Percentiles rank a stretch among this genome's conserved stretches.
Evolutionary conservation across 2,113 vertebrate genomes (phyloP).

Genomic region (Coptodon bakossiorum): DNA sequence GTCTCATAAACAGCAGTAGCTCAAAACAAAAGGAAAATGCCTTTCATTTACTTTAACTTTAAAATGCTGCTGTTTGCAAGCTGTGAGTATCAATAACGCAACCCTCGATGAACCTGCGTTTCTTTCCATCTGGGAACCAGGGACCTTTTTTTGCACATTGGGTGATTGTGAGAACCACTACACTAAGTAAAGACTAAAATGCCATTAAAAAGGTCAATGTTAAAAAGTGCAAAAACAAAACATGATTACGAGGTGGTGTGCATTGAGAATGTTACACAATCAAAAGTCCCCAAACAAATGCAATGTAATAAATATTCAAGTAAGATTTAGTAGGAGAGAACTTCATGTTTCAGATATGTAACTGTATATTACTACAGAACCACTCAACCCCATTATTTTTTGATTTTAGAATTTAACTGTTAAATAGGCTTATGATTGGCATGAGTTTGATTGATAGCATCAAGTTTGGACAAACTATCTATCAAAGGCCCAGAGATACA

Average conservation of each 20-base stretch:
- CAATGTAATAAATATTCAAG: background rate
- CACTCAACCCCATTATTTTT: too few species aligned
- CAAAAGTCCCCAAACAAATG: background rate
- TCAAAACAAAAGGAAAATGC: background rate
- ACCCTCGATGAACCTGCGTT: background rate
- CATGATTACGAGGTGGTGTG: background rate
- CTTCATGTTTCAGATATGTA: too few species aligned
- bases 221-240: background rate
- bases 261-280: background rate
- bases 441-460: too few species aligned
- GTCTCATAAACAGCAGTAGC: background rate
- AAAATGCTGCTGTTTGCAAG: background rate
- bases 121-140: background rate
- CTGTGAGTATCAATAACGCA: background rate
- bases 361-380: too few species aligned
- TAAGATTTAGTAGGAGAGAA: background rate
- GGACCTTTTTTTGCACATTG: background rate
- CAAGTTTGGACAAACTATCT: too few species aligned
- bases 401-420: too few species aligned
- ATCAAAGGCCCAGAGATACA: background rate
- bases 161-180: background rate
- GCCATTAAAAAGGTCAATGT: too few species aligned
- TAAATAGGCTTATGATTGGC: too few species aligned
- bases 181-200: background rate
- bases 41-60: background rate